A percentile compares a stretch with the other conserved stretches of the same genome.
Evolutionary conservation across 2,797 vertebrate species (phyloP).

Genomic region (Perodicticus potto): DNA sequence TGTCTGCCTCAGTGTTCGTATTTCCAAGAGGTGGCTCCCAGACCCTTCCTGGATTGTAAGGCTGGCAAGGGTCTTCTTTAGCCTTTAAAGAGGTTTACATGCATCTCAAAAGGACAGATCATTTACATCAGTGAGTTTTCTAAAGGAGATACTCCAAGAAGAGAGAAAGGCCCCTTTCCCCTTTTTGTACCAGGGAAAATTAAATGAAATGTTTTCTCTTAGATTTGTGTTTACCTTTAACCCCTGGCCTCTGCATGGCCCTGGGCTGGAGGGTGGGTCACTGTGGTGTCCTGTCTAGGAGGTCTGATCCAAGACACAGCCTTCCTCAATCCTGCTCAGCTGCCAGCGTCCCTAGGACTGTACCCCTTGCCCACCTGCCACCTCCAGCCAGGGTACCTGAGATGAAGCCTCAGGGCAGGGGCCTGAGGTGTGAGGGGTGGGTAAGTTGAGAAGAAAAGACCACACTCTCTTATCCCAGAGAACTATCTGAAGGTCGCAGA

Average conservation of each 20-base stretch:
- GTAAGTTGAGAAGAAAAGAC: background rate
- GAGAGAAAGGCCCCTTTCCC: background rate
- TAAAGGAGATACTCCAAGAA: background rate
- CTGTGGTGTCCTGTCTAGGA: background rate
- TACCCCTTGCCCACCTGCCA: background rate
- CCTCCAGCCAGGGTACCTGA: background rate
- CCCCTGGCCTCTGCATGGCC: background rate
- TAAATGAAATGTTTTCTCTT: background rate
- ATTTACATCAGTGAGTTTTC: background rate
- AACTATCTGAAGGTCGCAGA: background rate
- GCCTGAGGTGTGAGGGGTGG: background rate
- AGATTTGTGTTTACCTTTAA: background rate
- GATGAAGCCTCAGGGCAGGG: background rate
- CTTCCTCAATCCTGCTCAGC: background rate
- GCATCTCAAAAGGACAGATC: background rate
- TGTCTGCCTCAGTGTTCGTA: background rate
- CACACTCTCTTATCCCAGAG: background rate
- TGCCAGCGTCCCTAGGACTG: background rate
- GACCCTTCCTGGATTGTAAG: background rate
- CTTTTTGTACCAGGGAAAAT: background rate
- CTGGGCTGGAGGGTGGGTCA: accelerated
- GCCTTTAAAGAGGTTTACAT: background rate
- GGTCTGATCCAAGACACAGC: background rate
- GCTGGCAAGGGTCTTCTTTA: background rate
- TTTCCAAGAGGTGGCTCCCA: background rate